These are phyloP conservation scores for Xestia xanthographa DNA, from an alignment of 2,888 invertebrate genomes.

Conservation along the genomic window DNA sequence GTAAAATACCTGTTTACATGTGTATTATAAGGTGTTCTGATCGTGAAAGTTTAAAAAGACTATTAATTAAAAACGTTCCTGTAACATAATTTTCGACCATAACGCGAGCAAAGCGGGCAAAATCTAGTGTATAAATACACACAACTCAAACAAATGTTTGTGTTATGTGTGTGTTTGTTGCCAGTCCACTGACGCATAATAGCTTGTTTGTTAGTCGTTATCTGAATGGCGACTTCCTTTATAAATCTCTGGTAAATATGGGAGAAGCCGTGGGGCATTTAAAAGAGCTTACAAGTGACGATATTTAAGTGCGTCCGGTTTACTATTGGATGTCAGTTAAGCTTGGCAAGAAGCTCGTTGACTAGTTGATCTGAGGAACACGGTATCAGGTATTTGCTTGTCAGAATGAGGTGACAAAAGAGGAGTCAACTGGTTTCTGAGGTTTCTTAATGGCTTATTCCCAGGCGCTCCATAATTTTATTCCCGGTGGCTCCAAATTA, in stretches of 20 bases:
- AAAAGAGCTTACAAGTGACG: conserved; percentile 24
- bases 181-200: conserved; percentile 24
- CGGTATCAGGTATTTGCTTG: not conserved
- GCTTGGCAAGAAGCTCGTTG: not conserved
- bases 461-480: too few relatives aligned
- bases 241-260: conserved; percentile 42
- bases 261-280: conserved; percentile 28
- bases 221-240: conserved; percentile 37
- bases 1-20: too few relatives aligned
- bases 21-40: too few relatives aligned
- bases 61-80: not conserved
- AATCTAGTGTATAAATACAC: not conserved
- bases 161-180: not conserved
- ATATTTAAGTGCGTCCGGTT: conserved; percentile 25
- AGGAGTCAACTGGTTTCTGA: not conserved
- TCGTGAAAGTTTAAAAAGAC: too few relatives aligned
- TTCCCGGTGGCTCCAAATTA: too few relatives aligned
- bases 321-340: not conserved
- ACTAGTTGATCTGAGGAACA: not conserved
- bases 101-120: not conserved
- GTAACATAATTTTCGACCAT: not conserved
- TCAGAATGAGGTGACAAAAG: not conserved
- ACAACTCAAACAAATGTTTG: not conserved
- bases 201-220: conserved; percentile 35
- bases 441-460: not conserved